Conservation (phyloP, 2,113 vertebrate species). For the Chaenogobius annularis region DNA sequence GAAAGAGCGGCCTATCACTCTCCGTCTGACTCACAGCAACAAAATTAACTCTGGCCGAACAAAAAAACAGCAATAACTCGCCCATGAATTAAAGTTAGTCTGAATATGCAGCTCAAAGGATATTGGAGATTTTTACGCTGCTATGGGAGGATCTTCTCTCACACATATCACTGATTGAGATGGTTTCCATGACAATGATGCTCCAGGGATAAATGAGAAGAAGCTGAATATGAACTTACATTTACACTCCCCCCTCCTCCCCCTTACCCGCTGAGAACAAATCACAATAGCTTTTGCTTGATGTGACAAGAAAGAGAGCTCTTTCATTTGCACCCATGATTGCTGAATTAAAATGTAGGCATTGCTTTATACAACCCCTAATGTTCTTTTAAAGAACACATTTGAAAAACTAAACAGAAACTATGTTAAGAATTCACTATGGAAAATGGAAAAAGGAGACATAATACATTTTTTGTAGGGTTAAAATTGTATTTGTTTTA, state of each 20-base stretch:
- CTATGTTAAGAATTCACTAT: background rate
- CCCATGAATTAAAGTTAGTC: slow-evolving; percentile 47
- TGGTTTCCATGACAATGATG: slow-evolving; percentile 64
- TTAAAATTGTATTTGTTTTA: no score
- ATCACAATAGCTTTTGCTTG: slow-evolving; percentile 31
- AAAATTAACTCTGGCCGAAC: slow-evolving; percentile 39
- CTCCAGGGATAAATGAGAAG: slow-evolving; percentile 37
- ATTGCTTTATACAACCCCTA: background rate
- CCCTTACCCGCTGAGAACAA: slow-evolving; percentile 18
- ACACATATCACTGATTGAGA: slow-evolving; percentile 28
- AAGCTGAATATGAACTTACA: slow-evolving; percentile 32
- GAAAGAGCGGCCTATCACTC: slow-evolving; percentile 12
- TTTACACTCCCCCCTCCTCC: background rate
- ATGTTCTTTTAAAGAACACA: background rate
- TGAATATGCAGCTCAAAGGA: slow-evolving; percentile 27
- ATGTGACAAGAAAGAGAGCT: slow-evolving; percentile 43
- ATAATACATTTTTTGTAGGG: no score
- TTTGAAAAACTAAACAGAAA: background rate
- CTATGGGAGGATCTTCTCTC: slow-evolving; percentile 24
- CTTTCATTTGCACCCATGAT: slow-evolving; percentile 37
- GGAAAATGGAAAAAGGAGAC: no score
- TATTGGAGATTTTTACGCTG: slow-evolving; percentile 32
- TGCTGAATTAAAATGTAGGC: slow-evolving; percentile 7
- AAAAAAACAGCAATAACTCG: slow-evolving; percentile 22
- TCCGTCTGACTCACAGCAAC: slow-evolving; percentile 13